Evolutionary conservation across 2,888 invertebrate species (phyloP), one percentile per base, ranked within the genome.

Genomic region (Branchellion lobata): DNA sequence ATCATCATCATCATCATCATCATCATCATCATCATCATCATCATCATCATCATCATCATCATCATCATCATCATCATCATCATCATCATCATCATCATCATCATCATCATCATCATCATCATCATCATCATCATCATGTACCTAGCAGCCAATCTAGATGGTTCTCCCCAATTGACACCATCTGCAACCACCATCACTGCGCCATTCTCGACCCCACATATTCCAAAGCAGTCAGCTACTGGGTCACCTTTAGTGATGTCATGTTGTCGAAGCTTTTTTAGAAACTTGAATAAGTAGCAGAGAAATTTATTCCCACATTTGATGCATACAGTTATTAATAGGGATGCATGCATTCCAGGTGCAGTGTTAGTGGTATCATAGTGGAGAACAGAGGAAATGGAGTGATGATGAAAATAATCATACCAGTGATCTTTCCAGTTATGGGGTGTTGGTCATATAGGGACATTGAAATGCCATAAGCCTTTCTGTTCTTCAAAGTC

Each of bases 81-180:
- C 57, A 80, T 79, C 65, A 68, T 77, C 77, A 68, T 77, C 77
- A 57, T 77, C 61, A 61, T 77, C 57, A 57, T 77, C 65, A 77
- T 24, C 65, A 77, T 77, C 77, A 77, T 77, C 77, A 77, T 33
- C 65, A 65, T 33, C 77, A 77, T 34, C 57, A 80, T 65, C 65
- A 68, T 77, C 77, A 68, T 77, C 77, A 57, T 77, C 61, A 61
- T 77, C 57, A 77, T 77, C 65, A 77, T 24, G n/a, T 65, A 77
- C 61, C 93, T 90, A n/a, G 93, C 93, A 24, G 94, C 94, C 83
- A 93, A 88, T 80, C 92, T 91, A 31, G 94, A 93, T 84, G 93
- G 93, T 86, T 93, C 92, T 87, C 94, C 94, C 94, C 94, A 95
- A 88, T 95, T 94, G 1, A 94, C 94, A 33, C 94, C 94, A 88